Conservation (phyloP, 2,113 vertebrate genomes). For the Eptesicus fuscus region DNA sequence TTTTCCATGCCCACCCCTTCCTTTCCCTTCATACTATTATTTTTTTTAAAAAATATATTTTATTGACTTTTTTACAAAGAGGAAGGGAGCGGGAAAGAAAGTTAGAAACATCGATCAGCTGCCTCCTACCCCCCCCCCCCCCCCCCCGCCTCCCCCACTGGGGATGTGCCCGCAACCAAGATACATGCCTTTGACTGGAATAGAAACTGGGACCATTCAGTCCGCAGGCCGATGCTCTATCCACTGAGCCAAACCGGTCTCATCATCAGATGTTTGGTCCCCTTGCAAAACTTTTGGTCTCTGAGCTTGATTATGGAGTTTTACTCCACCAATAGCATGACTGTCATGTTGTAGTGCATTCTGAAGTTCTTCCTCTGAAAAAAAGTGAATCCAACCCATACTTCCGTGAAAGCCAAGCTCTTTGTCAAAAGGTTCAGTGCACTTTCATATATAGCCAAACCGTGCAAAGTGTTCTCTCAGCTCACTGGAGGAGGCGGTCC, state of each 20-base stretch:
- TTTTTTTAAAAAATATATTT: too few species aligned
- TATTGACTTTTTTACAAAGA: too few species aligned
- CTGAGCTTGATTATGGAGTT: slow-evolving; percentile 11
- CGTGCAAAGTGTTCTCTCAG: slow-evolving; percentile 10
- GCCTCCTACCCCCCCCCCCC: too few species aligned
- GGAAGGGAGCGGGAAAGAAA: too few species aligned
- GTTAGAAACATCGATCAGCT: too few species aligned
- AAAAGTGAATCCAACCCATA: neutral
- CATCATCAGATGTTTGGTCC: slow-evolving; percentile 49
- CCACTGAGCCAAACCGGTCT: neutral
- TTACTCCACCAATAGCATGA: neutral
- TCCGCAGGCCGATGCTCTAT: too few species aligned
- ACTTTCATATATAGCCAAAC: neutral
- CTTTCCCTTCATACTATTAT: neutral
- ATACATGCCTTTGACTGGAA: too few species aligned
- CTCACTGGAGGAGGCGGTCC: slow-evolving; percentile 88
- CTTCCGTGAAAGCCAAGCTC: neutral
- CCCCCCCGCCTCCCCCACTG: too few species aligned
- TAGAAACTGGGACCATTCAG: too few species aligned
- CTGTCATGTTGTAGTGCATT: neutral
- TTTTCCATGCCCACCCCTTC: neutral
- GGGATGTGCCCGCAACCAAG: too few species aligned
- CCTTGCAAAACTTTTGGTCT: neutral
- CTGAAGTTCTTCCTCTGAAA: neutral
- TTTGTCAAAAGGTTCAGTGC: neutral